phyloP scores from a whole-genome alignment of 2,888 invertebrate species.

The Linyphia triangularis region DNA sequence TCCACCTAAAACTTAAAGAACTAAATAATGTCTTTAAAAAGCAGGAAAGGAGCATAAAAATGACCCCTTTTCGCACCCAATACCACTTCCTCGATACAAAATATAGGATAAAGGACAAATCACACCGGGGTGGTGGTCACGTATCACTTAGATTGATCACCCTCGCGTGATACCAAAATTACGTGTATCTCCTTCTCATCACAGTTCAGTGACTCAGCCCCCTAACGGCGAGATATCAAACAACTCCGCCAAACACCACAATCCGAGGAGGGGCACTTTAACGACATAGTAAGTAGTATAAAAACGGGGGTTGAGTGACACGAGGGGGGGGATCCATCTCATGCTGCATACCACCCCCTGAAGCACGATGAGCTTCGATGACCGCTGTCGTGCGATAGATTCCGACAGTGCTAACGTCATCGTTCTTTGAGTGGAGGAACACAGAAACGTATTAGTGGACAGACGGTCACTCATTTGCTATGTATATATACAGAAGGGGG shows the following conservation, averaged over 20 bases:
- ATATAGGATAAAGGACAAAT: slow-evolving; percentile 3
- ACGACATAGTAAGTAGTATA: background rate
- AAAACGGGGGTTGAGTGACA: background rate
- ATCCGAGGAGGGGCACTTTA: background rate
- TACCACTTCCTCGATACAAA: background rate
- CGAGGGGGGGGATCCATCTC: slow-evolving; percentile 2
- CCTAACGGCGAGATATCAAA: background rate
- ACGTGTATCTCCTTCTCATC: slow-evolving; percentile 26
- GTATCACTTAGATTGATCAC: background rate
- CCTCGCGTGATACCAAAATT: slow-evolving; percentile 9
- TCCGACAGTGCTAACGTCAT: slow-evolving; percentile 4
- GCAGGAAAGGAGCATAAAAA: no score
- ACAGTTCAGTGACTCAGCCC: slow-evolving; percentile 54
- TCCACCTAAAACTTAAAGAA: no score
- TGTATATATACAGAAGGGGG: background rate
- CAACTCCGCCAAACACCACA: slow-evolving; percentile 2
- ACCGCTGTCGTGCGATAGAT: background rate
- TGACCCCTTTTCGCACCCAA: background rate
- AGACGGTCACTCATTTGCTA: background rate
- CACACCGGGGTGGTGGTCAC: background rate
- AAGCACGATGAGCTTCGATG: slow-evolving; percentile 24
- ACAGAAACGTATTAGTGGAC: slow-evolving; percentile 33
- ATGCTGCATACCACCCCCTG: slow-evolving; percentile 28
- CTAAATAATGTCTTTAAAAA: no score
- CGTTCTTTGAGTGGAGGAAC: background rate